Conservation (phyloP, 2,797 vertebrate species). For the Sparidentex hasta region DNA sequence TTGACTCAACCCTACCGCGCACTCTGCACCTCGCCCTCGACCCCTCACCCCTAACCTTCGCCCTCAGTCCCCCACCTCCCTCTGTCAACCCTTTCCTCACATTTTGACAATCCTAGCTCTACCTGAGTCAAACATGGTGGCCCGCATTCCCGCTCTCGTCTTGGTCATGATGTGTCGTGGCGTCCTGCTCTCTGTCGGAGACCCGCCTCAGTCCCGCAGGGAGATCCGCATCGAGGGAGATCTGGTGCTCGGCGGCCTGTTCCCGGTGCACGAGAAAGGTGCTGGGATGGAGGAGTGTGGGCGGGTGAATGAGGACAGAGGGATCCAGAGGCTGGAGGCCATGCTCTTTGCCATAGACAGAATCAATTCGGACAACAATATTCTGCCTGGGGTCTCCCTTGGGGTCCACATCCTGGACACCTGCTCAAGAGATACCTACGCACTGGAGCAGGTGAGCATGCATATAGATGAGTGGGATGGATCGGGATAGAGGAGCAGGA, state of each 20-base stretch:
- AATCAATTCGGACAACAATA: slow-evolving; percentile 91
- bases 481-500: too few relatives aligned
- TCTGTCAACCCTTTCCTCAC: slow-evolving; percentile 53
- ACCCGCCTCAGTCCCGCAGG: slow-evolving; percentile 90
- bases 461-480: too few relatives aligned
- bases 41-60: slow-evolving; percentile 62
- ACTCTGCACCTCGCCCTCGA: slow-evolving; percentile 44
- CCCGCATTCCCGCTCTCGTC: slow-evolving; percentile 85
- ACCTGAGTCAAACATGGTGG: slow-evolving; percentile 87
- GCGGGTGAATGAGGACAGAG: slow-evolving; percentile 95
- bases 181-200: slow-evolving; percentile 90
- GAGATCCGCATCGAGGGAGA: slow-evolving; percentile 99
- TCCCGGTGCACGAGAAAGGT: slow-evolving; percentile 98
- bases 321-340: slow-evolving; percentile 97
- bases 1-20: slow-evolving; percentile 68
- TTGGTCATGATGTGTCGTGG: slow-evolving; percentile 87
- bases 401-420: slow-evolving; percentile 98
- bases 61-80: slow-evolving; percentile 51
- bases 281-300: slow-evolving; percentile 95
- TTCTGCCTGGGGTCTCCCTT: slow-evolving; percentile 94
- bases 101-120: slow-evolving; percentile 46
- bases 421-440: slow-evolving; percentile 97
- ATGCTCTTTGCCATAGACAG: slow-evolving; percentile 98
- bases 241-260: slow-evolving; percentile 95
- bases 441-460: slow-evolving; percentile 87